These are phyloP conservation scores for Dasypolia templi DNA, from an alignment of 2,888 invertebrate genomes.

Conservation along the genomic window DNA sequence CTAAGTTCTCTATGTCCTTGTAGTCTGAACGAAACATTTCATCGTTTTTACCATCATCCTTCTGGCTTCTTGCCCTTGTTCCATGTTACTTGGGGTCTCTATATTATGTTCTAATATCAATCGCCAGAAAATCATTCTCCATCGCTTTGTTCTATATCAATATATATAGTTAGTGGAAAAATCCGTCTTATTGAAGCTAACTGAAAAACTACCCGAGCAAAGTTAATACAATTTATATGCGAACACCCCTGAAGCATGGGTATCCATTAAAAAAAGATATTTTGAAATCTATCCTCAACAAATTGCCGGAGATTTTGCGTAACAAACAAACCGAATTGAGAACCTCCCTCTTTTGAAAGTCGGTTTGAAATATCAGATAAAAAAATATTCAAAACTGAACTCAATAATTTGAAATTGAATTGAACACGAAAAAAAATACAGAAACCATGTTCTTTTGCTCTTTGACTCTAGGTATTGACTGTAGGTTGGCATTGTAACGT, in stretches of 20 bases:
- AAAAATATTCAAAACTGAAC: background rate
- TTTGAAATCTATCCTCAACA: too few relatives aligned
- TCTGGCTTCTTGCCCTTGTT: background rate
- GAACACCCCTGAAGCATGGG: too few relatives aligned
- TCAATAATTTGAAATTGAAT: background rate
- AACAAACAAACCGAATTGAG: too few relatives aligned
- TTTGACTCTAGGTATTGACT: background rate
- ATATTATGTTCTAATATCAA: background rate
- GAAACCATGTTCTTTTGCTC: background rate
- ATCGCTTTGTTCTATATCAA: background rate
- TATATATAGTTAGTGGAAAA: too few relatives aligned
- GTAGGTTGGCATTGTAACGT: slow-evolving; percentile 9
- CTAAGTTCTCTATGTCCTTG: background rate
- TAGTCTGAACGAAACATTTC: background rate
- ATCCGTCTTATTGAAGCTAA: too few relatives aligned
- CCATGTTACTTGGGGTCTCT: background rate
- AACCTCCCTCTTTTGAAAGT: too few relatives aligned
- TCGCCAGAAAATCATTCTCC: background rate
- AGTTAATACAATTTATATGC: too few relatives aligned
- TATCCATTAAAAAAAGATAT: too few relatives aligned
- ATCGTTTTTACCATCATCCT: background rate
- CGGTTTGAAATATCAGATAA: background rate
- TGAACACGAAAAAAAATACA: background rate
- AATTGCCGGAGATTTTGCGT: too few relatives aligned
- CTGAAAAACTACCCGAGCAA: too few relatives aligned